Conservation (phyloP, 1,140 invertebrate genomes). For the Drosophila obscura region DNA sequence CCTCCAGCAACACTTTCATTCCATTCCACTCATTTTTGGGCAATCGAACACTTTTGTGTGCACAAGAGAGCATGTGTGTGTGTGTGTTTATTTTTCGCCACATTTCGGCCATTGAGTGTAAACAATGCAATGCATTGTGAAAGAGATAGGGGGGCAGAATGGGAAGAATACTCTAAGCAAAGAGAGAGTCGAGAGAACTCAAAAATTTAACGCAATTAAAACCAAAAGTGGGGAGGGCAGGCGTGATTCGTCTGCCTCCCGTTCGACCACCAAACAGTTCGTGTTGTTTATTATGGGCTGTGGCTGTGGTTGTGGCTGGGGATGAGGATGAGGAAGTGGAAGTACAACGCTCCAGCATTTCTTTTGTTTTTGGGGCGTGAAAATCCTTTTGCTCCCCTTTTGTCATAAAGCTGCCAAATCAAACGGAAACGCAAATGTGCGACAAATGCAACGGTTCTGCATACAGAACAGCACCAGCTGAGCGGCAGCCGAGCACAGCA, state of each 20-base stretch:
- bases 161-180: not conserved
- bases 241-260: constrained; percentile 4
- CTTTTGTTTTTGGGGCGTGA: constrained; percentile 50
- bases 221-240: constrained; percentile 37
- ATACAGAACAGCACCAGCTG: not conserved
- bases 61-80: constrained; percentile 4
- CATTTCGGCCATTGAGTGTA: constrained; percentile 57
- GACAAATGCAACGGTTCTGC: constrained; percentile 46
- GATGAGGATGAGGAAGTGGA: not conserved
- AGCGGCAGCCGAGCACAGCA: not conserved
- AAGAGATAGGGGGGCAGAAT: not conserved
- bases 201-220: constrained; percentile 63
- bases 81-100: constrained; percentile 67
- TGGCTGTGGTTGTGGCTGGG: not conserved
- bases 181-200: constrained; percentile 24
- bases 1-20: constrained; percentile 9
- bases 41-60: constrained; percentile 45
- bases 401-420: constrained; percentile 74
- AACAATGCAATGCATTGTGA: constrained; percentile 31
- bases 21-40: constrained; percentile 31
- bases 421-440: constrained; percentile 66
- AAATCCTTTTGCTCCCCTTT: constrained; percentile 59
- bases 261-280: constrained; percentile 27
- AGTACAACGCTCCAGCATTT: constrained; percentile 5
- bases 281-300: constrained; percentile 32